These are phyloP conservation scores for Anniella stebbinsi DNA, from an alignment of 2,797 vertebrate species.

Conservation along the genomic window DNA sequence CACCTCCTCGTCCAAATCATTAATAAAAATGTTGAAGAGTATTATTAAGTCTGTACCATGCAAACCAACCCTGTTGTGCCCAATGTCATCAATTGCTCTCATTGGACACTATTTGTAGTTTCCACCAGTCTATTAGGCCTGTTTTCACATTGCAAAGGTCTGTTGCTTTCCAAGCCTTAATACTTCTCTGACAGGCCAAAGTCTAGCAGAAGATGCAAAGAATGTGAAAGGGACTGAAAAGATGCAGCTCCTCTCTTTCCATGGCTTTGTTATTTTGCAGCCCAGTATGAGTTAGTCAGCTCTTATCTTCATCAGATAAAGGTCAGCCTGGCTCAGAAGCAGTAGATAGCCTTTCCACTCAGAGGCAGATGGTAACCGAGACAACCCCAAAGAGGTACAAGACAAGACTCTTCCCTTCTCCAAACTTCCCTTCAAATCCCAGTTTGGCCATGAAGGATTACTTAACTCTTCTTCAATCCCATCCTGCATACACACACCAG, in stretches of 20 bases:
- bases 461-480: not conserved
- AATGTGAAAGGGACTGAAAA: slow-evolving; percentile 17
- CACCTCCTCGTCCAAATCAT: too few relatives aligned
- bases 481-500: not conserved
- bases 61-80: not conserved
- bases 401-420: not conserved
- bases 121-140: not conserved
- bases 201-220: not conserved
- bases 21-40: too few relatives aligned
- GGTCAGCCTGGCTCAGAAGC: slow-evolving; percentile 7
- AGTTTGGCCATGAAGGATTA: not conserved
- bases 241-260: not conserved
- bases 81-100: not conserved
- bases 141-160: not conserved
- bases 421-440: not conserved
- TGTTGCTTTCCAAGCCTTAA: not conserved
- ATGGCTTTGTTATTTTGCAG: not conserved
- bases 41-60: not conserved
- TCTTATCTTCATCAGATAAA: slow-evolving; percentile 27
- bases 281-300: slow-evolving; percentile 22
- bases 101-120: not conserved
- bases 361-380: not conserved
- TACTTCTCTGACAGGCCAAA: slow-evolving; percentile 15
- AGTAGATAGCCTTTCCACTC: not conserved
- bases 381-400: not conserved